Evolutionary conservation across 2,797 vertebrate genomes (phyloP), one percentile per base, ranked within the genome.

Genomic region (Anguilla pacifica): DNA sequence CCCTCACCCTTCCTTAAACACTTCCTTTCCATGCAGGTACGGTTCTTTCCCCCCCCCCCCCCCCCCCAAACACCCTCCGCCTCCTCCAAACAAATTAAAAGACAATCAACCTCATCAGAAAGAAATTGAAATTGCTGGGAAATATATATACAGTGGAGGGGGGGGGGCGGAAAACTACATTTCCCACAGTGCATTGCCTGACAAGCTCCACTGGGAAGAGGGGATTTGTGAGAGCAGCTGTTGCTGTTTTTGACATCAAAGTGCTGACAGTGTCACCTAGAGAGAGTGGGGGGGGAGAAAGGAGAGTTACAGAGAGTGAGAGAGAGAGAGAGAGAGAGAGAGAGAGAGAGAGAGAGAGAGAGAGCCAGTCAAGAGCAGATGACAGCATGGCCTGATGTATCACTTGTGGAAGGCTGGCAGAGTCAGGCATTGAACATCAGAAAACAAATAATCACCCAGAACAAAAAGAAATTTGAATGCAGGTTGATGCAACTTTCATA

Each of bases 231-330:
- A 90, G 90, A 94, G 91, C 94, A 94, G 94, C 93, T 94, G 94
- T 91, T 92, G 89, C 91, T 92, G 93, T 91, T 93, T 94, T 94
- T 93, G 92, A 95, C 91, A 92, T 96, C 93, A 96, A 96, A 95
- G 91, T 87, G 88, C 84, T 93, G 93, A 93, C 91, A 91, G 92
- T 89, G 91, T 93, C 90, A 93, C 89, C 87, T 70, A 57, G 88
- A 91, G 90, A 86, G 86, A 90, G 55, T 61, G 67, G 67, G 64
- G 83, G 74, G 67, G 43, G 64, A 77, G 85, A 49, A 28, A 59
- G 77, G 82, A 64, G 88, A 22, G 87, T 49, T 72, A 61, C 83
- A 86, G 83, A 79, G 77, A 84, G 31, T 13, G 82, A n/a, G 84
- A 86, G 13, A 70, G 49, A 46, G 87, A 64, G 39, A 87, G 74